Percentiles rank a stretch among this genome's conserved stretches.
phyloP scores from a whole-genome alignment of 2,888 invertebrate species.

The Ormyrus thymus region DNA sequence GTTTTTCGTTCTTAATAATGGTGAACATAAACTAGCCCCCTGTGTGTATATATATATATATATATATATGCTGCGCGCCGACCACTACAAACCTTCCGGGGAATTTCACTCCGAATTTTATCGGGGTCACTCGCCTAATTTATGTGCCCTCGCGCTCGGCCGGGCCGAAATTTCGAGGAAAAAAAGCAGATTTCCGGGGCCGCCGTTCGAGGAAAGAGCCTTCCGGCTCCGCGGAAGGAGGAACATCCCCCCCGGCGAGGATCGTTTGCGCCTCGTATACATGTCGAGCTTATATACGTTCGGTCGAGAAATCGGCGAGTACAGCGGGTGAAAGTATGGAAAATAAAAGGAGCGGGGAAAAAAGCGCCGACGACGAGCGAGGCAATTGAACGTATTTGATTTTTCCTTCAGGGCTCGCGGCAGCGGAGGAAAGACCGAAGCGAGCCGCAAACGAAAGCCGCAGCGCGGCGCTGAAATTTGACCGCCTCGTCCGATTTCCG shows the following conservation, averaged over 20 bases:
- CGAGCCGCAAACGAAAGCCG: constrained; percentile 22
- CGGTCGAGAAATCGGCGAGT: not conserved
- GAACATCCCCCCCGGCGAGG: constrained; percentile 18
- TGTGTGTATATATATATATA: too few relatives aligned
- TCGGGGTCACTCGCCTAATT: constrained; percentile 32
- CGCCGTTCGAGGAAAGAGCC: constrained; percentile 14
- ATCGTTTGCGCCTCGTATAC: constrained; percentile 5
- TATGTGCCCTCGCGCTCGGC: not conserved
- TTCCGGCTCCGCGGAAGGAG: constrained; percentile 10
- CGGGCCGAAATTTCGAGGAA: not conserved
- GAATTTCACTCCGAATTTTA: constrained; percentile 25
- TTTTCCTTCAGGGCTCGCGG: constrained; percentile 19
- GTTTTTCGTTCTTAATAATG: constrained; percentile 55
- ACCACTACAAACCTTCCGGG: constrained; percentile 29
- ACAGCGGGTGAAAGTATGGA: constrained; percentile 1
- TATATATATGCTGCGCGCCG: not conserved
- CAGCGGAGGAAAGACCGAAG: not conserved
- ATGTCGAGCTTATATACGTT: constrained; percentile 17
- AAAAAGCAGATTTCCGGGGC: constrained; percentile 18
- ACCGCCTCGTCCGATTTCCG: constrained; percentile 43
- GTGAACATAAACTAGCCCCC: constrained; percentile 39
- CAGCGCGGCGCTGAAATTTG: constrained; percentile 52
- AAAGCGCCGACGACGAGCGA: not conserved
- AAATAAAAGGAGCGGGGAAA: constrained; percentile 12
- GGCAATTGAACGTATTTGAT: constrained; percentile 39